phyloP scores from a whole-genome alignment of 2,888 invertebrate genomes.

The Encarsia formosa region DNA sequence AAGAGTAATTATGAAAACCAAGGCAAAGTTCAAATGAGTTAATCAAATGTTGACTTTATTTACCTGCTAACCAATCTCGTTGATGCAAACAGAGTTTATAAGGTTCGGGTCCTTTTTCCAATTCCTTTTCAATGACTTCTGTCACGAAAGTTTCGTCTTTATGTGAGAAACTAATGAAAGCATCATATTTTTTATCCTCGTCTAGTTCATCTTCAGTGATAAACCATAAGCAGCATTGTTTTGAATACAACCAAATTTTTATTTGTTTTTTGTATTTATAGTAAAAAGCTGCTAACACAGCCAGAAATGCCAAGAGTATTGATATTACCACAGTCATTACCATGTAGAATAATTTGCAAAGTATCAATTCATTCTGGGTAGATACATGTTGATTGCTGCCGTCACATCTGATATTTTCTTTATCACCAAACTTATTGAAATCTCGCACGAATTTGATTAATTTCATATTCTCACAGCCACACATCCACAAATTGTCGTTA shows the following conservation, averaged over 20 bases:
- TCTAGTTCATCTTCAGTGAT: slow-evolving; percentile 69
- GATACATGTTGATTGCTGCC: slow-evolving; percentile 5
- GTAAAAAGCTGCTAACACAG: slow-evolving; percentile 45
- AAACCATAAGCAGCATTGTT: slow-evolving; percentile 59
- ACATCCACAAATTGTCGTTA: slow-evolving; percentile 64
- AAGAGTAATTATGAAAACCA: too few species aligned
- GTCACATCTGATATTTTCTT: slow-evolving; percentile 10
- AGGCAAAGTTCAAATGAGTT: too few species aligned
- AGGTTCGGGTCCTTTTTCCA: slow-evolving; percentile 62
- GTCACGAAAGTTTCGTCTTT: slow-evolving; percentile 69
- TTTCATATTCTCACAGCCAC: slow-evolving; percentile 62
- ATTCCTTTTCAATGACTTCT: slow-evolving; percentile 61
- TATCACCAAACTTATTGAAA: too few species aligned
- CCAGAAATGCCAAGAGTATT: slow-evolving; percentile 51
- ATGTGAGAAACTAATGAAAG: slow-evolving; percentile 77
- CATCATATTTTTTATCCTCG: slow-evolving; percentile 67
- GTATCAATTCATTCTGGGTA: slow-evolving; percentile 14
- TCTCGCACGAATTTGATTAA: too few species aligned
- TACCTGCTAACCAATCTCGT: slow-evolving; percentile 71
- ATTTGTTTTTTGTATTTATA: slow-evolving; percentile 57
- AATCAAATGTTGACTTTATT: too few species aligned
- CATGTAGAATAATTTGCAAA: slow-evolving; percentile 29
- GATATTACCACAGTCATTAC: slow-evolving; percentile 40
- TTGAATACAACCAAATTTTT: slow-evolving; percentile 66
- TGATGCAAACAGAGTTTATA: slow-evolving; percentile 72